These are phyloP conservation scores for Gallinago undulata DNA, from an alignment of 2,113 vertebrate species.

Conservation along the genomic window DNA sequence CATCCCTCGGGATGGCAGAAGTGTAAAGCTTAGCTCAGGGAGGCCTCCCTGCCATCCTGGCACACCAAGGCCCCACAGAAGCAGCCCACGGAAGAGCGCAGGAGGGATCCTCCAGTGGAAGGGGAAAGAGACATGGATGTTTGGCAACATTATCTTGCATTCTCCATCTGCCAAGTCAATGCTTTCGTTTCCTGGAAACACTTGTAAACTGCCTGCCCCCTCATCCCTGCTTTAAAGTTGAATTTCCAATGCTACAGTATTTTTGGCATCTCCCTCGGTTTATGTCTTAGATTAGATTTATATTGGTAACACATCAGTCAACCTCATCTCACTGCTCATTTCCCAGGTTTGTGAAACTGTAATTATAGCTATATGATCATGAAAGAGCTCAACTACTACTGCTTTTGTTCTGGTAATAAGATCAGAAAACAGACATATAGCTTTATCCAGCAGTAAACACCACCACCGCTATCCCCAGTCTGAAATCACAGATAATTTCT, in stretches of 20 bases:
- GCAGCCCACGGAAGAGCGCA: background rate
- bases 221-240: accelerated
- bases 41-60: background rate
- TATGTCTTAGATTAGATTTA: background rate
- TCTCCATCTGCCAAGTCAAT: background rate
- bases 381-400: background rate
- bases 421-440: background rate
- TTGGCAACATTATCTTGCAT: background rate
- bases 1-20: background rate
- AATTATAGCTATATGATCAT: background rate
- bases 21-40: background rate
- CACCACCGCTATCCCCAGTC: background rate
- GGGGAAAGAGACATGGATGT: background rate
- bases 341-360: conserved; percentile 15
- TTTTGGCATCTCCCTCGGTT: background rate
- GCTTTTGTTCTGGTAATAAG: conserved; percentile 4
- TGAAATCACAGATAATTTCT: background rate
- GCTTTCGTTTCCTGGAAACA: background rate
- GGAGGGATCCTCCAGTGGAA: background rate
- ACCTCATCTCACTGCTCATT: background rate
- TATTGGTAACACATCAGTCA: background rate
- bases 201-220: background rate
- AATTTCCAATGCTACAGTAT: background rate
- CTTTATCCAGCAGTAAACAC: background rate
- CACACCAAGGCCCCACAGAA: accelerated